Evolutionary conservation across 1,140 invertebrate genomes (phyloP).

Genomic region (Bombus haemorrhoidalis): DNA sequence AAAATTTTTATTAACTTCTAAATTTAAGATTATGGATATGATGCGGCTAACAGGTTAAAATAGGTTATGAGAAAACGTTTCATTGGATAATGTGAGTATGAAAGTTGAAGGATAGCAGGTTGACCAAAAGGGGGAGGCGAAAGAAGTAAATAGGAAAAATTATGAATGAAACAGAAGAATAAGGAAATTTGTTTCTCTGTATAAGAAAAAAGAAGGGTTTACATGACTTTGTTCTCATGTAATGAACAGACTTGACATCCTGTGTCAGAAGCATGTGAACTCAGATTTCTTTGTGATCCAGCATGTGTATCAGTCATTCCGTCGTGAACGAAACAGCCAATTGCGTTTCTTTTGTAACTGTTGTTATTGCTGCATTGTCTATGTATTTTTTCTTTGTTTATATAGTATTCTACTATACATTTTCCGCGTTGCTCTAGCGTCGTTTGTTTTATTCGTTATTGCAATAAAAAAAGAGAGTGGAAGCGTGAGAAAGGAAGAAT

Average conservation of each 20-base stretch:
- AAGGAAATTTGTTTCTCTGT: neutral
- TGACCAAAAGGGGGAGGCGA: slow-evolving; percentile 39
- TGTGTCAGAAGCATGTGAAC: slow-evolving; percentile 15
- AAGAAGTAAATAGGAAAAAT: slow-evolving; percentile 9
- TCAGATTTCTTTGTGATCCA: slow-evolving; percentile 38
- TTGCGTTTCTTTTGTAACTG: slow-evolving; percentile 67
- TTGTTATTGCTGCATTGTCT: slow-evolving; percentile 72
- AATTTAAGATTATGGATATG: no score
- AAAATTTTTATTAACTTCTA: no score
- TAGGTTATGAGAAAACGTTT: slow-evolving; percentile 55
- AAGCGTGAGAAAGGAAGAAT: neutral
- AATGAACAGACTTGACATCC: slow-evolving; percentile 25
- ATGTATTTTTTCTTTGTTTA: slow-evolving; percentile 60
- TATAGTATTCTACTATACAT: slow-evolving; percentile 25
- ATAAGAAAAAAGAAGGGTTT: neutral
- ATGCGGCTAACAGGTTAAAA: slow-evolving; percentile 11
- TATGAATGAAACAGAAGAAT: neutral
- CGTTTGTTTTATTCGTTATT: slow-evolving; percentile 35
- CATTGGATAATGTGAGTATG: slow-evolving; percentile 43
- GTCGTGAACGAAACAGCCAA: slow-evolving; percentile 46
- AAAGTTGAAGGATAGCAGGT: slow-evolving; percentile 21
- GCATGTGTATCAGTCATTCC: slow-evolving; percentile 59
- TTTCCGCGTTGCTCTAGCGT: slow-evolving; percentile 57
- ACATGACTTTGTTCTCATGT: slow-evolving; percentile 35
- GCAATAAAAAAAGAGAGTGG: neutral